Evolutionary conservation across 2,797 vertebrate species (phyloP).

Genomic region (Galaxias olidus): DNA sequence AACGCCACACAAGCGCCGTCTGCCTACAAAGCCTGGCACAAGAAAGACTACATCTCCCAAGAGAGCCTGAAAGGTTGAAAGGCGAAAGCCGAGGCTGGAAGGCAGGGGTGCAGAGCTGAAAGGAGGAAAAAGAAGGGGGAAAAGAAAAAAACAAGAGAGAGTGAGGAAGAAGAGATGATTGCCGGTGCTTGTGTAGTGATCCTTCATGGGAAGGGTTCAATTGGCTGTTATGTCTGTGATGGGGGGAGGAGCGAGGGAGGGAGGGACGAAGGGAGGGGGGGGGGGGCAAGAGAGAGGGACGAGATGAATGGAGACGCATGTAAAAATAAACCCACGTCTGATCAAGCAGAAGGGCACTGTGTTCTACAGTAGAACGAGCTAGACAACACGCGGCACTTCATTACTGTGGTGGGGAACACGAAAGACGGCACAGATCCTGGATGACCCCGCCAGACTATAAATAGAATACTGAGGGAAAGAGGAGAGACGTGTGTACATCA

Average conservation of each 20-base stretch:
- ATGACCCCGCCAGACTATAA: too few relatives aligned
- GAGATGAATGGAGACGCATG: slow-evolving; percentile 3
- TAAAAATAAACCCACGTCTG: slow-evolving; percentile 1
- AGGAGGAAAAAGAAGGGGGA: not conserved
- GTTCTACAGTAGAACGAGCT: slow-evolving; percentile 22
- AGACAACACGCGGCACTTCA: slow-evolving; percentile 19
- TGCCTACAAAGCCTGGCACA: slow-evolving; percentile 4
- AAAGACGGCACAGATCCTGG: too few relatives aligned
- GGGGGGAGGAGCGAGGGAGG: not conserved
- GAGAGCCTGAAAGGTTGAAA: slow-evolving; percentile 1
- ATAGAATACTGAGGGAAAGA: not conserved
- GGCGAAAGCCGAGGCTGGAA: not conserved
- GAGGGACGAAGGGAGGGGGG: slow-evolving; percentile 13
- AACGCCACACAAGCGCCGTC: not conserved
- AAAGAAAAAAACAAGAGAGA: not conserved
- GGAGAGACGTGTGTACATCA: not conserved
- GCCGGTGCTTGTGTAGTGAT: too few relatives aligned
- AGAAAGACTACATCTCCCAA: slow-evolving; percentile 9
- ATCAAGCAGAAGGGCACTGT: not conserved
- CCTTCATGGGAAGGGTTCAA: not conserved
- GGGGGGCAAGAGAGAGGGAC: not conserved
- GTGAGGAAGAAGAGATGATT: not conserved
- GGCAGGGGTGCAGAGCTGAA: slow-evolving; percentile 11
- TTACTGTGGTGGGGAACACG: too few relatives aligned
- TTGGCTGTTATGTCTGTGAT: not conserved